Percentiles rank a stretch among this genome's conserved stretches.
Conservation (phyloP, 2,888 invertebrate species). For the Crossocerus cetratus region DNA sequence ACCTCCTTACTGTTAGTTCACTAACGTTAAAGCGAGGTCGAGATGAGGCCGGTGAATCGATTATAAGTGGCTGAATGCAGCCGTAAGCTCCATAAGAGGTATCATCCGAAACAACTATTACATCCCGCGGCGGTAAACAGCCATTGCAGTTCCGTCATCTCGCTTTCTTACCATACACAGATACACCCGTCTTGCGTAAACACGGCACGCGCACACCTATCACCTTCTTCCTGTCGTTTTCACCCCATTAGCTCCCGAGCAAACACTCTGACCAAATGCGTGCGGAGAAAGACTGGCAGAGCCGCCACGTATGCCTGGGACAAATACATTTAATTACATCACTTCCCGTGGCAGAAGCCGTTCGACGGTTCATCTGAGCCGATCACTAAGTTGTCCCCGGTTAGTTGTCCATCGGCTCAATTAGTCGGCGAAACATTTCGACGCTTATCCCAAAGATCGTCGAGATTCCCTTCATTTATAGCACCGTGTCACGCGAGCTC, state of each 20-base stretch:
- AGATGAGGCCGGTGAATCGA: neutral
- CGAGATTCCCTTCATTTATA: neutral
- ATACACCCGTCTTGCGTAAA: constrained; percentile 1
- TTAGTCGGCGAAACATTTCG: constrained; percentile 36
- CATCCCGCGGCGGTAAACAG: constrained; percentile 2
- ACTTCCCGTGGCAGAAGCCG: constrained; percentile 5
- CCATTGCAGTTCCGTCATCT: constrained; percentile 24
- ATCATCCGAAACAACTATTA: neutral
- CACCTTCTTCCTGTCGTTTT: neutral
- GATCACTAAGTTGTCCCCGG: neutral
- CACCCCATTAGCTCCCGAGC: neutral
- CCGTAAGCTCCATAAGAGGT: constrained; percentile 14
- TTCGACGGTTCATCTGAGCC: neutral
- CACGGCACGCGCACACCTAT: neutral
- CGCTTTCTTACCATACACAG: constrained; percentile 18
- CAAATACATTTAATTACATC: constrained; percentile 3
- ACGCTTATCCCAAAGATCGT: neutral
- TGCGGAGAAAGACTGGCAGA: neutral
- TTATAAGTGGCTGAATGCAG: constrained; percentile 5
- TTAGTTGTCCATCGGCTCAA: constrained; percentile 11
- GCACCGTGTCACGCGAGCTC: neutral
- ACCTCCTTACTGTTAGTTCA: constrained; percentile 40
- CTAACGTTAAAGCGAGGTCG: constrained; percentile 13
- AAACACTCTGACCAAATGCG: neutral
- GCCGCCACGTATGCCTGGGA: neutral